A percentile compares a stretch with the other conserved stretches of the same genome.
Conservation (phyloP, 1,140 invertebrate species). For the Temnothorax longispinosus region DNA sequence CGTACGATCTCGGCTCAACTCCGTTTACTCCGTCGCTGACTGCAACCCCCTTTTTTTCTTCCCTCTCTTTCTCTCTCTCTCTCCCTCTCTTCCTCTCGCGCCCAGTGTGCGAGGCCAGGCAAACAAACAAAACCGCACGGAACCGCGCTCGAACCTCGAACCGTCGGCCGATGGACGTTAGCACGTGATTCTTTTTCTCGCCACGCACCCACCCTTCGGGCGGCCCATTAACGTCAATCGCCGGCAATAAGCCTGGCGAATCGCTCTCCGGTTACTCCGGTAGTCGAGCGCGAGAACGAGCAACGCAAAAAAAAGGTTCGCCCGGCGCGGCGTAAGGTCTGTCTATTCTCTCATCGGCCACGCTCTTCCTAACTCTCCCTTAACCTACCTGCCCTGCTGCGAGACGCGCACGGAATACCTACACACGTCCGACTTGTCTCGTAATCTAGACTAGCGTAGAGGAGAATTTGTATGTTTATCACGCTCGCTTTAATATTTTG, state of each 20-base stretch:
- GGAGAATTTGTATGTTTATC: background rate
- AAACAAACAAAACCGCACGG: background rate
- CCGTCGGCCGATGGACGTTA: conserved; percentile 5
- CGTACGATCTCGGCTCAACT: conserved; percentile 11
- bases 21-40: background rate
- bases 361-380: background rate
- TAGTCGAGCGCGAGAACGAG: background rate
- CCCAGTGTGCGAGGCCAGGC: background rate
- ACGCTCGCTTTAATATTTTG: background rate
- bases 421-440: background rate
- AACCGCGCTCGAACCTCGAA: background rate
- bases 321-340: conserved; percentile 4
- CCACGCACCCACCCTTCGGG: background rate
- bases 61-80: background rate
- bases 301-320: background rate
- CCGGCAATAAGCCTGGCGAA: background rate
- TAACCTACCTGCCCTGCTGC: background rate
- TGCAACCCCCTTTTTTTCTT: background rate
- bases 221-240: conserved; percentile 22
- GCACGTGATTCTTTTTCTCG: conserved; percentile 41
- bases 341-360: background rate
- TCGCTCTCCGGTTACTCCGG: background rate
- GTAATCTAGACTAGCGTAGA: background rate
- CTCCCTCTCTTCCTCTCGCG: background rate
- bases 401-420: background rate